Base-by-base conservation (phyloP, 1,140 invertebrate species). In the Drosophila dunni region DNA sequence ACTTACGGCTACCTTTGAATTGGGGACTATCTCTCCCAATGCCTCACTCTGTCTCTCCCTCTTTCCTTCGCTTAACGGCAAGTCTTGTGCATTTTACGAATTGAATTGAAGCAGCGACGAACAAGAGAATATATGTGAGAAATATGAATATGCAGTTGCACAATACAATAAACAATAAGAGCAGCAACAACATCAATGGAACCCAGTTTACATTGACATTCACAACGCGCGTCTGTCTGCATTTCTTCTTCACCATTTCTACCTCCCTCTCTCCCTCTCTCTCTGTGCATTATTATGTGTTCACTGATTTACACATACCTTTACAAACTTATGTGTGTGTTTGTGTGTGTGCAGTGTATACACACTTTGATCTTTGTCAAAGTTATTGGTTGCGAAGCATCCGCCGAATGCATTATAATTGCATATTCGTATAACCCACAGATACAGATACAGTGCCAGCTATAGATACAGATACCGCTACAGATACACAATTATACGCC, bases 101-200 rank as follows among this genome's bases (percentile, higher is more conserved):
- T 73, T 73, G 54, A 68, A 68, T 73, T 73, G 46, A 60, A 67
- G 56, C 8, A 45, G 38, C 40, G 62, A 29, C 20, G 46, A 69
- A 54, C 65, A 72, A 34, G 34, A 56, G 34, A 62, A 69, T 62
- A 69, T 50, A 51, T 62, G 15, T 38, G n/a, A 40, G 24, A 56
- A 40, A 77, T 81, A 77, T 81, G 67, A 82, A 81, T 48, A 80
- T 80, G 72, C 62, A 79, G 65, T 78, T 84, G 69, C 54, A 71
- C 61, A 64, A 71, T 56, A 64, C 53, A 64, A 71, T 57, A 71
- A 71, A 64, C 70, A 57, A 54, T 24, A 45, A 58, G 29, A 56
- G 57, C 46, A 2, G 38, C 51, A 72, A 50, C 15, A 56, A 34
- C 58, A 62, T 64, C 46, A 57, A 45, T 79, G 40, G 17, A 51